phyloP scores from a whole-genome alignment of 2,797 vertebrate genomes.

The Tenualosa ilisha region DNA sequence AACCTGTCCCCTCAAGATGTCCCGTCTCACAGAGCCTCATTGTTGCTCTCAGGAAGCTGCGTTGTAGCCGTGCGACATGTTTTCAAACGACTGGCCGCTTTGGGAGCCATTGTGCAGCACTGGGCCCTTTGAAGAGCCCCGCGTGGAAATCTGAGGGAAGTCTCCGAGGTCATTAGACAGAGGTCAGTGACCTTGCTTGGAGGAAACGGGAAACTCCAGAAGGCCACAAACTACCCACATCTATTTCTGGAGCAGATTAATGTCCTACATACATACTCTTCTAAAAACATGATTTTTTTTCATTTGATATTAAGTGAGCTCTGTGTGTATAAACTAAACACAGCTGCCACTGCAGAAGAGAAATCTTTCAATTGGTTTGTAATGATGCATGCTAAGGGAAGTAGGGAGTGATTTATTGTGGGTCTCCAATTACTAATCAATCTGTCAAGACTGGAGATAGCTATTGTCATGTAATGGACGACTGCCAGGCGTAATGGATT shows the following conservation, averaged over 20 bases:
- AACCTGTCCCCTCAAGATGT: neutral
- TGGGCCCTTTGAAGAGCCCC: slow-evolving; percentile 17
- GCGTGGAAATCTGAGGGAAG: slow-evolving; percentile 45
- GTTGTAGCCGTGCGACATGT: neutral
- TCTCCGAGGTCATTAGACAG: slow-evolving; percentile 61
- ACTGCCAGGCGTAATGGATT: slow-evolving; percentile 69
- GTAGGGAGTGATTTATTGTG: slow-evolving; percentile 65
- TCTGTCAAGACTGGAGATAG: slow-evolving; percentile 62
- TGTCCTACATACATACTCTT: neutral
- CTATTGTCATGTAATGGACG: slow-evolving; percentile 66
- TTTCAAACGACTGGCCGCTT: neutral
- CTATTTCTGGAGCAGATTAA: slow-evolving; percentile 15
- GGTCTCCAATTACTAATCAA: slow-evolving; percentile 64
- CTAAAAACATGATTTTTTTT: neutral
- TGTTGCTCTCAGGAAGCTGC: neutral
- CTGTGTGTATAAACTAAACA: neutral
- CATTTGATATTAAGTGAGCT: neutral
- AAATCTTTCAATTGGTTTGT: neutral
- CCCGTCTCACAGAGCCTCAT: neutral
- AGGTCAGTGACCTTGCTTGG: slow-evolving; percentile 61
- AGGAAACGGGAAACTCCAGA: slow-evolving; percentile 61
- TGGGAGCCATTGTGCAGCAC: neutral
- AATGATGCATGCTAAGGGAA: neutral
- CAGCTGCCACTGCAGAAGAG: neutral
- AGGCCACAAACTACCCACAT: slow-evolving; percentile 45